Evolutionary conservation across 92 coral and sea anemone species (phyloP), one percentile per base, ranked within the genome.

Genomic region (Palythoa grandis): DNA sequence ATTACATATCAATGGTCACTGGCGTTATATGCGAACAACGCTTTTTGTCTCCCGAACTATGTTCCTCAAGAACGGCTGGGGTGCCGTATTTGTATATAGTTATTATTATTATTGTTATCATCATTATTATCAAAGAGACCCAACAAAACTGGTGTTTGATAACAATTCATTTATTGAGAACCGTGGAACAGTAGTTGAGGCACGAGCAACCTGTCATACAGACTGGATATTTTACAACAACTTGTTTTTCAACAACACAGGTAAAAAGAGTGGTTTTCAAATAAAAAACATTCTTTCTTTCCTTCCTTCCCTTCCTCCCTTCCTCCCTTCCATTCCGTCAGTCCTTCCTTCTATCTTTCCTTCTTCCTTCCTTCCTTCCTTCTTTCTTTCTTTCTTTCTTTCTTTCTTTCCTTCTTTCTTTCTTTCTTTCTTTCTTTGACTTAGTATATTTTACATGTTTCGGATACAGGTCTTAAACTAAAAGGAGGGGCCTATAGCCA

Each of bases 11-110:
- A 4, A 58, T 43, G 92, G 87, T 15, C 1, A 56, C 13, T 25
- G 76, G 56, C 14, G 58, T 4, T 20, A 58, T 14, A 76, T 71
- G 85, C 24, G 61, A 3, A 10, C 83, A 6, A 74, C 9, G 5
- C 14, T 90, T 11, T 56, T 70, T 4, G 82, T 90, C 7, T 35
- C 6, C 19, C 70, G 63, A 22, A 92, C 77, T 12, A 72, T 77
- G 24, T 92, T 92, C 50, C 82, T 87, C 37, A 77, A 25, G 77
- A 92, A 90, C 88, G 75, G 54, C 14, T 70, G 69, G 3, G 89
- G 91, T 17, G 91, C 87, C 3, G 11, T 92, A 4, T 3, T 29
- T 1, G n/a, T 58, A 17, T 78, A 14, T 16, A 43, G 71, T 52
- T 15, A 11, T 40, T 74, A 89, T 11, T 9, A 70, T 43, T 1